Evolutionary conservation across 2,888 invertebrate genomes (phyloP).

Genomic region (Drosophila barbarae): DNA sequence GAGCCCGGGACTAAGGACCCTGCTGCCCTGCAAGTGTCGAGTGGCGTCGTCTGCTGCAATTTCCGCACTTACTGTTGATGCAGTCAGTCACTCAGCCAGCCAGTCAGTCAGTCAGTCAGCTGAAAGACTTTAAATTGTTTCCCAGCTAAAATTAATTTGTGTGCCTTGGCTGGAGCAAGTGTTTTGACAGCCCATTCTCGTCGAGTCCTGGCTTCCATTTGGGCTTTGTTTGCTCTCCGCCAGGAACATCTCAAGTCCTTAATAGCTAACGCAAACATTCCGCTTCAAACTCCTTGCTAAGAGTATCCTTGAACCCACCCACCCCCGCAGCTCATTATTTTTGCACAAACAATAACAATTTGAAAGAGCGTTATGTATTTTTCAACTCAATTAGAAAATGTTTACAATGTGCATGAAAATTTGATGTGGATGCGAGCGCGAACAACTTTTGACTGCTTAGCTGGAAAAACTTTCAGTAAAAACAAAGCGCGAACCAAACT

Average conservation of each 20-base stretch:
- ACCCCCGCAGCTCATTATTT: constrained; percentile 54
- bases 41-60: constrained; percentile 57
- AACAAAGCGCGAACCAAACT: constrained; percentile 38
- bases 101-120: constrained; percentile 30
- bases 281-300: not conserved
- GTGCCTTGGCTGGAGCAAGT: constrained; percentile 33
- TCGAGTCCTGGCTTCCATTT: constrained; percentile 20
- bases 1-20: constrained; percentile 13
- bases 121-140: constrained; percentile 63
- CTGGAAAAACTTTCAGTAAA: constrained; percentile 49
- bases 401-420: constrained; percentile 66
- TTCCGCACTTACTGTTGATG: constrained; percentile 60
- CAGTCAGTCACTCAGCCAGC: constrained; percentile 33
- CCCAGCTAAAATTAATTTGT: constrained; percentile 65
- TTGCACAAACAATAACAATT: constrained; percentile 67
- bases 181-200: constrained; percentile 20
- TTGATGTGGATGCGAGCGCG: constrained; percentile 48
- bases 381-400: constrained; percentile 73
- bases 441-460: constrained; percentile 36
- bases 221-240: constrained; percentile 30
- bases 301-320: constrained; percentile 2
- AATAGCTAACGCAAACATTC: constrained; percentile 40
- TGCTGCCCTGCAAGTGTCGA: constrained; percentile 40
- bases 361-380: constrained; percentile 67
- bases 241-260: constrained; percentile 29